phyloP scores from a whole-genome alignment of 2,797 vertebrate species.

The Meriones psammophilus region DNA sequence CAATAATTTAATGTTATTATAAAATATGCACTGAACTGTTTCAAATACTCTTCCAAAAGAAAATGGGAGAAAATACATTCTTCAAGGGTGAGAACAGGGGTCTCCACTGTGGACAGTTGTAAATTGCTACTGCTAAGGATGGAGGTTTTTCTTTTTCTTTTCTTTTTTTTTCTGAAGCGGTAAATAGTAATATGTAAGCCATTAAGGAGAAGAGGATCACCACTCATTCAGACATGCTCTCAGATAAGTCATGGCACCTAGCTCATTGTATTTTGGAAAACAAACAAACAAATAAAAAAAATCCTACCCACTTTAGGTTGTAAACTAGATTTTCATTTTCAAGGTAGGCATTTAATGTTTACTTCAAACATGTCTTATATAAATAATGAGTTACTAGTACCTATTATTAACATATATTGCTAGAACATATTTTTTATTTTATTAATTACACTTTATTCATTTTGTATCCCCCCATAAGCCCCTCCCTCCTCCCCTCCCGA shows the following conservation, averaged over 20 bases:
- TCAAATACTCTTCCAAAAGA: not conserved
- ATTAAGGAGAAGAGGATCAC: not conserved
- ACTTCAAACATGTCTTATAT: not conserved
- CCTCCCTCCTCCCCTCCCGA: no score
- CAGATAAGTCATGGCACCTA: not conserved
- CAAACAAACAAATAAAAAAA: not conserved
- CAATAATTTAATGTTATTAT: no score
- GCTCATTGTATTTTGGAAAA: not conserved
- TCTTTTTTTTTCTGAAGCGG: no score
- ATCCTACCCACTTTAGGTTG: not conserved
- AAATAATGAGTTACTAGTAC: no score
- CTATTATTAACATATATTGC: no score
- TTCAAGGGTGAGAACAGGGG: not conserved
- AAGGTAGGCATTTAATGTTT: not conserved
- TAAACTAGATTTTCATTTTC: not conserved
- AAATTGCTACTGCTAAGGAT: not conserved
- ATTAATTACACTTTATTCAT: no score
- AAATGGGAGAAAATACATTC: not conserved
- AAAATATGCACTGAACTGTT: not conserved
- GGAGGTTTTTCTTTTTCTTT: not conserved
- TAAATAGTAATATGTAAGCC: not conserved
- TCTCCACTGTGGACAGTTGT: not conserved
- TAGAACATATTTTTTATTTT: not conserved
- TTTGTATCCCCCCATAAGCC: no score
- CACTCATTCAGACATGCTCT: not conserved